Evolutionary conservation across 2,797 vertebrate species (phyloP).

Genomic region (Dipus sagitta): DNA sequence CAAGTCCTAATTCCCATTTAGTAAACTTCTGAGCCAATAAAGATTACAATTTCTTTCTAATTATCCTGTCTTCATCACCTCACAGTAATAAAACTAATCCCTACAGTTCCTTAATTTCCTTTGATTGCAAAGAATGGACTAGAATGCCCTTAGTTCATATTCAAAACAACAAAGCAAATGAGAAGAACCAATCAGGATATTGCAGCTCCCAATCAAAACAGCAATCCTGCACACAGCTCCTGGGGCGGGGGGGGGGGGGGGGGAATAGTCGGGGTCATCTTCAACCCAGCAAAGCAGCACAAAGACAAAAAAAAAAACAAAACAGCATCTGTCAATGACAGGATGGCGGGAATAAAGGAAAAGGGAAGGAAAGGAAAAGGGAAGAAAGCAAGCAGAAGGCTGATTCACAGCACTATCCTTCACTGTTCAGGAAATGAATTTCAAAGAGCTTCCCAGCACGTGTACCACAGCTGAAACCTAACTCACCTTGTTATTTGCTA

Average conservation of each 20-base stretch:
- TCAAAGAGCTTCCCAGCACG: background rate
- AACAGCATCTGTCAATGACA: background rate
- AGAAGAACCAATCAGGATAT: background rate
- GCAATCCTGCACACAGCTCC: conserved; percentile 4
- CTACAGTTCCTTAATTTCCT: conserved; percentile 84
- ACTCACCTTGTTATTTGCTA: background rate
- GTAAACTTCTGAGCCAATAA: conserved; percentile 49
- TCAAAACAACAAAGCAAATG: background rate
- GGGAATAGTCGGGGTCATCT: background rate
- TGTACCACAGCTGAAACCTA: conserved; percentile 19
- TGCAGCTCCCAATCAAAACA: conserved; percentile 49
- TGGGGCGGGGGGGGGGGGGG: background rate
- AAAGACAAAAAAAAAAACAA: conserved; percentile 60
- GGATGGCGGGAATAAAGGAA: background rate
- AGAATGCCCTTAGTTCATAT: background rate
- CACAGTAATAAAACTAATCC: conserved; percentile 84
- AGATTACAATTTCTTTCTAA: conserved; percentile 58
- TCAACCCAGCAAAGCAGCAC: background rate
- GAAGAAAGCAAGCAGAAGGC: background rate
- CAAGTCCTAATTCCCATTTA: conserved; percentile 54
- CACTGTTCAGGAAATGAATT: background rate
- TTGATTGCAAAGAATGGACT: conserved; percentile 62
- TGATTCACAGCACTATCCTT: background rate
- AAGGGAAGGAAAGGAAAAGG: no score
- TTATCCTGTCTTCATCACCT: conserved; percentile 76